phyloP scores from a whole-genome alignment of 1,140 invertebrate species.

The Zaprionus ornatus region DNA sequence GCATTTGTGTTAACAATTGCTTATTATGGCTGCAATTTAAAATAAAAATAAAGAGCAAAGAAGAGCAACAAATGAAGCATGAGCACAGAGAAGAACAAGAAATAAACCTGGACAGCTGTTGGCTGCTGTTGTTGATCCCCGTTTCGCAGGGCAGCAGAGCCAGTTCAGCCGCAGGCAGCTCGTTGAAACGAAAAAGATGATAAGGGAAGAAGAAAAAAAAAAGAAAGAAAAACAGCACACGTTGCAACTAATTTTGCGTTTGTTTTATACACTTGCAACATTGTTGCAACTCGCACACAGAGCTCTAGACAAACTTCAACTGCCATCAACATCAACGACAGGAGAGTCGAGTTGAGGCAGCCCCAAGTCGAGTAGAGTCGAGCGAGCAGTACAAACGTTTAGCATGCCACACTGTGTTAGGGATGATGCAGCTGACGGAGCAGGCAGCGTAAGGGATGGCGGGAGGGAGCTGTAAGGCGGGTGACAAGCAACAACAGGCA shows the following conservation, averaged over 20 bases:
- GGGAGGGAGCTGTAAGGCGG: neutral
- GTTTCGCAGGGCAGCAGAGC: neutral
- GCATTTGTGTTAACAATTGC: slow-evolving; percentile 1
- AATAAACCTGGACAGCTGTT: slow-evolving; percentile 37
- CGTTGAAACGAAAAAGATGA: slow-evolving; percentile 30
- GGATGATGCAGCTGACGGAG: neutral
- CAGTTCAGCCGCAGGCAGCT: slow-evolving; percentile 35
- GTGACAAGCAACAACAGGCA: slow-evolving; percentile 47
- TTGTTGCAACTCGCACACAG: slow-evolving; percentile 58
- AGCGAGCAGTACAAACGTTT: slow-evolving; percentile 57
- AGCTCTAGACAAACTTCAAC: slow-evolving; percentile 68
- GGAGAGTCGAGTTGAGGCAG: slow-evolving; percentile 20
- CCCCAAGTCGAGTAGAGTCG: slow-evolving; percentile 16
- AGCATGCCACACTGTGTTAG: slow-evolving; percentile 33
- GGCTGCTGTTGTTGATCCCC: slow-evolving; percentile 15
- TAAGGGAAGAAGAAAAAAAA: slow-evolving; percentile 9
- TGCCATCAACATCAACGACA: slow-evolving; percentile 66
- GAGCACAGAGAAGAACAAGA: neutral
- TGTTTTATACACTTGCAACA: slow-evolving; percentile 79
- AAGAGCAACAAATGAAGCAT: neutral
- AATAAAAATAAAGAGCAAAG: neutral
- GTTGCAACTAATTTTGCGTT: slow-evolving; percentile 75
- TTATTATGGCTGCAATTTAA: slow-evolving; percentile 1
- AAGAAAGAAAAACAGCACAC: slow-evolving; percentile 46
- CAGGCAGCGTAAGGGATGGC: neutral